Base-by-base conservation (phyloP, 2,888 invertebrate genomes). In the Cephus rjabovi region DNA sequence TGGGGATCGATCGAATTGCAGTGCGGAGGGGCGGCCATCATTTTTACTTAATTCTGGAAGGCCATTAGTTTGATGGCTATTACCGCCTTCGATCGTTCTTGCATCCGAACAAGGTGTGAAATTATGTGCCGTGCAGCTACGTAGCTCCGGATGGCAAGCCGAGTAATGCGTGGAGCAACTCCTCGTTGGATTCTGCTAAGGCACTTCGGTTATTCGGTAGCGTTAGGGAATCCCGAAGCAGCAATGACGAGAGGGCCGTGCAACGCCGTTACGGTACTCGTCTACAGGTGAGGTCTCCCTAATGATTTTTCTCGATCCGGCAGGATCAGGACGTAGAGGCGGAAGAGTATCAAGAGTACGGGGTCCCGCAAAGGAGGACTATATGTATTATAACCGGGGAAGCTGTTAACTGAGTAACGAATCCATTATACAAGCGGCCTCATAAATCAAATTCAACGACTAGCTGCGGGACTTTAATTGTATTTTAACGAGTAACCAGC, bases 391-490 rank as follows among this genome's bases (percentile, higher is more conserved):
- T 83, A 85, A 83, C 37, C 79, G 79, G 74, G 79, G 69, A 78
- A 83, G 84, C 82, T 79, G 79, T 82, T 79, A 81, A 75, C 78
- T 73, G 77, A 82, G 81, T 76, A 82, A 81, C 80, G 81, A 85
- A 84, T 84, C 80, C 76, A 77, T 79, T 77, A 76, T 79, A 75
- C 74, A 76, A 33, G 30, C 70, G 70, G 30, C 79, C 77, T 77
- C 82, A 85, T 86, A 83, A 86, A 87, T 86, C 84, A 81, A 56
- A 70, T 12, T 70, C 70, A 70, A 70, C 70, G 9, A 70, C 70
- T 33, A 30, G 30, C 70, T 33, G 4, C 75, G 83, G 81, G 86
- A 86, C 82, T 87, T 85, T 87, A 87, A 87, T 87, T 85, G 83
- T 82, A 81, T 83, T 82, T 85, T 84, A 83, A 83, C 84, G 83